These are phyloP conservation scores for Rhopalosiphum nymphaeae DNA, from an alignment of 2,888 invertebrate species.

Conservation along the genomic window DNA sequence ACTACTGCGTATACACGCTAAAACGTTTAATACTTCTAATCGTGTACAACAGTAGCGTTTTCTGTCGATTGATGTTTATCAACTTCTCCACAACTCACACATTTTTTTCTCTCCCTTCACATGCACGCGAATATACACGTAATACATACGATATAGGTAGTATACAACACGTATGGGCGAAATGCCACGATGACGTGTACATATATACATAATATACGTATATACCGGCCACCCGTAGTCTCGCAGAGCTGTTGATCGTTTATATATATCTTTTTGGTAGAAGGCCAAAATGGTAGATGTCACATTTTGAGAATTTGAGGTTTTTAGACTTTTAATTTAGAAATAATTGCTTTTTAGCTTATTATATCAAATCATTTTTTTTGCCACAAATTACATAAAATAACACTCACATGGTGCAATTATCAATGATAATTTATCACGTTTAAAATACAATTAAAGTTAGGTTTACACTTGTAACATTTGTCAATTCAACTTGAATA, in stretches of 20 bases:
- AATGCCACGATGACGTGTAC: not conserved
- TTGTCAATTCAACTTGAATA: not conserved
- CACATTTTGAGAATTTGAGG: not conserved
- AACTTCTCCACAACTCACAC: not conserved
- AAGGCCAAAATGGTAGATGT: not conserved
- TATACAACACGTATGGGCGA: not conserved
- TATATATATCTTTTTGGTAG: not conserved
- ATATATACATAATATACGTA: not conserved
- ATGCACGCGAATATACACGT: not conserved
- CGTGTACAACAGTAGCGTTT: not conserved
- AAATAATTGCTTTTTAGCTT: not conserved
- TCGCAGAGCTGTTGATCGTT: not conserved
- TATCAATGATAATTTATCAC: not conserved
- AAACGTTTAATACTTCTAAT: not conserved
- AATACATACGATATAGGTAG: not conserved
- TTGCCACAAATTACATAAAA: not conserved
- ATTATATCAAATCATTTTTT: not conserved
- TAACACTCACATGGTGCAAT: not conserved
- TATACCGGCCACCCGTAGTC: not conserved
- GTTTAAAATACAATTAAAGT: not conserved
- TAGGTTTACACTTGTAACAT: not conserved
- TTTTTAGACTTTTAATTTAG: not conserved
- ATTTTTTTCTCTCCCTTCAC: not conserved
- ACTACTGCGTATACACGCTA: not conserved
- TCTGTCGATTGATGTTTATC: not conserved